These are phyloP conservation scores for Darevskia mixta DNA, from an alignment of 2,797 vertebrate genomes.

Conservation along the genomic window DNA sequence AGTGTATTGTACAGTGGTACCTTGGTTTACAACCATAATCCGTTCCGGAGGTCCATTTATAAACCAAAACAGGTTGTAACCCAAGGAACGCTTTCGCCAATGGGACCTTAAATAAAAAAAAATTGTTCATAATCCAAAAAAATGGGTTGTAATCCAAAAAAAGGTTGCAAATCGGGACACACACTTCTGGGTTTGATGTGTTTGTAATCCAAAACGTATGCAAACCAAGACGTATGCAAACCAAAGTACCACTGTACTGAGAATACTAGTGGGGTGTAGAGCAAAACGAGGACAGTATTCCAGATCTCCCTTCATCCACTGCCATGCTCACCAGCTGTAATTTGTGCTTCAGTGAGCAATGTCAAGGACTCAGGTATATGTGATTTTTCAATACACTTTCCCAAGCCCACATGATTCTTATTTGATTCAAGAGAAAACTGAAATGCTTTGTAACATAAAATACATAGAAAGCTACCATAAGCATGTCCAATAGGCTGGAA, in stretches of 20 bases:
- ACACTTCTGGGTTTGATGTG: too few relatives aligned
- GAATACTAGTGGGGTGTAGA: not conserved
- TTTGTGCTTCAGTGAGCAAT: conserved; percentile 1
- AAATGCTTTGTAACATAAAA: not conserved
- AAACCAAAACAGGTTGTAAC: too few relatives aligned
- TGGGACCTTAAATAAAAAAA: rapidly evolving
- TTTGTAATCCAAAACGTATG: too few relatives aligned
- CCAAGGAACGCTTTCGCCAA: rapidly evolving
- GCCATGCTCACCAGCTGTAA: not conserved
- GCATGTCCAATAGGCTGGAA: not conserved
- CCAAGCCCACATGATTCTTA: not conserved
- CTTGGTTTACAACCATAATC: too few relatives aligned
- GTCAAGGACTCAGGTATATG: not conserved
- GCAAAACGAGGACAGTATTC: conserved; percentile 8
- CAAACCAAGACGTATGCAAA: too few relatives aligned
- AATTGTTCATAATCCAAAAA: too few relatives aligned
- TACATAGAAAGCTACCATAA: not conserved
- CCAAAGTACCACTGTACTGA: too few relatives aligned
- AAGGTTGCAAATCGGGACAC: too few relatives aligned
- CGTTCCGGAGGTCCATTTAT: too few relatives aligned
- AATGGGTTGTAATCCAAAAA: too few relatives aligned
- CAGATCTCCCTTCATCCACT: conserved; percentile 11
- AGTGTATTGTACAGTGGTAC: not conserved
- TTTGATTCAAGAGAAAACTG: not conserved
- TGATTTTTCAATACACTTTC: not conserved